Evolutionary conservation across 2,888 invertebrate genomes (phyloP).

Genomic region (Noctua fimbriata): DNA sequence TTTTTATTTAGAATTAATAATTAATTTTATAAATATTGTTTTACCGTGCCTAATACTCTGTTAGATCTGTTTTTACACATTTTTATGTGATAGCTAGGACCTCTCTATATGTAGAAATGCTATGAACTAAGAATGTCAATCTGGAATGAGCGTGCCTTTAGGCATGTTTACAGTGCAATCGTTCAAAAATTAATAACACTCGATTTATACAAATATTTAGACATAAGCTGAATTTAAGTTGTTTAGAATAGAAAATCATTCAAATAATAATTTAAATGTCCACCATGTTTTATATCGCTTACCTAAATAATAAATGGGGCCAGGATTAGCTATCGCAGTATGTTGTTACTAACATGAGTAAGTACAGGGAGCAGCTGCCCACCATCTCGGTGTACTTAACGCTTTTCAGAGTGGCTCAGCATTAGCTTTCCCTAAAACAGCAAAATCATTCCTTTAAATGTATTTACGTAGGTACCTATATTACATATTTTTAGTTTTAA

Average conservation of each 20-base stretch:
- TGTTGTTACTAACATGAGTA: background rate
- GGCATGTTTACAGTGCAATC: background rate
- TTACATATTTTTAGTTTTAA: conserved; percentile 19
- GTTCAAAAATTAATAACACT: background rate
- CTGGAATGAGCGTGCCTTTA: background rate
- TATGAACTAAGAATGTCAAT: background rate
- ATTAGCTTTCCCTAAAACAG: background rate
- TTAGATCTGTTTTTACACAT: background rate
- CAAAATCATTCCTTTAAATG: background rate
- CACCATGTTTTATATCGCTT: background rate
- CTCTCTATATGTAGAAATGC: background rate
- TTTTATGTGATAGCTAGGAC: background rate
- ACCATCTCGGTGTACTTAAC: background rate
- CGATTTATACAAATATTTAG: conserved; percentile 14
- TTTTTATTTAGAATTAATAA: conserved; percentile 10
- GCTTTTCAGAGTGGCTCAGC: background rate
- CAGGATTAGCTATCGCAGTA: background rate
- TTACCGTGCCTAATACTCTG: background rate
- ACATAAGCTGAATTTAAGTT: background rate
- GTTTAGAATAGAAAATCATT: background rate
- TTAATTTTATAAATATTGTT: conserved; percentile 22
- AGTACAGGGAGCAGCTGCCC: background rate
- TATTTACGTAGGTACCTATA: background rate
- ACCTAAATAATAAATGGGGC: background rate
- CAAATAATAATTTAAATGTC: background rate